These are phyloP conservation scores for Aix galericulata DNA, from an alignment of 2,113 vertebrate species.

Conservation along the genomic window DNA sequence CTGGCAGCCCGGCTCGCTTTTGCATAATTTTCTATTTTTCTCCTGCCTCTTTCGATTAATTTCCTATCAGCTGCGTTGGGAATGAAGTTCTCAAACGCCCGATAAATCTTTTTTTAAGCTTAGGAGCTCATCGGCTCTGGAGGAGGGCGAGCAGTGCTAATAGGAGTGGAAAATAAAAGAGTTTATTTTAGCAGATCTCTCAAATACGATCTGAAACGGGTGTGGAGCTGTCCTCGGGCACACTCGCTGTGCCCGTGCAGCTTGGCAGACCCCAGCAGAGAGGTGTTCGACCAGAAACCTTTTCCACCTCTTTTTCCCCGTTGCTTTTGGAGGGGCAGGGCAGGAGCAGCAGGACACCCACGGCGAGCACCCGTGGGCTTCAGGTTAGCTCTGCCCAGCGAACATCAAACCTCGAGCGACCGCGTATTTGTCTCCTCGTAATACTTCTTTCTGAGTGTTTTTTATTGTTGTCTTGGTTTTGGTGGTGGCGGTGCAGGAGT, in stretches of 20 bases:
- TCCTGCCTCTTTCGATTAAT: constrained; percentile 45
- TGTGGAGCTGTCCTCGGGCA: neutral
- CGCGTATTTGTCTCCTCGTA: neutral
- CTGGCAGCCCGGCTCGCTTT: constrained; percentile 17
- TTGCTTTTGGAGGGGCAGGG: no score
- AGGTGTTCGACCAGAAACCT: neutral
- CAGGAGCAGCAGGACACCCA: no score
- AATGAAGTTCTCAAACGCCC: neutral
- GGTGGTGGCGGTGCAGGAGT: neutral
- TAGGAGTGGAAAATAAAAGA: neutral
- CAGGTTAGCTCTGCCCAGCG: no score
- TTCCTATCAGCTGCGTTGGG: constrained; percentile 26
- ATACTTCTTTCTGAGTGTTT: neutral
- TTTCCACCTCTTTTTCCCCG: no score
- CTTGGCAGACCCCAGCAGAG: neutral
- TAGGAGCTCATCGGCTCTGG: neutral
- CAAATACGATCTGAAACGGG: neutral
- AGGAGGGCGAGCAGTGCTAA: neutral
- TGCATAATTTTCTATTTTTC: constrained; percentile 7
- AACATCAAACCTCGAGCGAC: neutral
- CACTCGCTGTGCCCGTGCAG: neutral
- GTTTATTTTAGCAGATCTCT: neutral
- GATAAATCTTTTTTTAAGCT: constrained; percentile 26
- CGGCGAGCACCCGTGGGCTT: no score
- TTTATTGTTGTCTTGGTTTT: no score